Conservation (phyloP, 2,888 invertebrate genomes). For the Sarcophaga carnaria region DNA sequence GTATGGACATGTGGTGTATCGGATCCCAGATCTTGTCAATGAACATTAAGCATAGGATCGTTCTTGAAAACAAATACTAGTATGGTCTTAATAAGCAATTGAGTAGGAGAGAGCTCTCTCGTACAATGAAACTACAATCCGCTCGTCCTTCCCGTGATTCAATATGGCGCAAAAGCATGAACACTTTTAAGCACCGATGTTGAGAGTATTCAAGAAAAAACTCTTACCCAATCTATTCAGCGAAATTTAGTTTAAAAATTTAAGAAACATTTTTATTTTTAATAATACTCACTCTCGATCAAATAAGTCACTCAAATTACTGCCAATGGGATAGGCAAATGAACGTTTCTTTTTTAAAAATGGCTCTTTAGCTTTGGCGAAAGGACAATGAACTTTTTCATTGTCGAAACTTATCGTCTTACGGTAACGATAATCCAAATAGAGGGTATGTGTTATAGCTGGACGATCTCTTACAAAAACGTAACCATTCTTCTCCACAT, state of each 20-base stretch:
- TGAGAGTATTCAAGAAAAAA: too few relatives aligned
- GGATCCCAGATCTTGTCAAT: too few relatives aligned
- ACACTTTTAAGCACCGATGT: too few relatives aligned
- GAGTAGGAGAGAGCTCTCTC: too few relatives aligned
- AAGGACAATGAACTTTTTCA: constrained; percentile 88
- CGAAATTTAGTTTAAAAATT: background rate
- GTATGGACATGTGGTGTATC: too few relatives aligned
- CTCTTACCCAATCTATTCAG: too few relatives aligned
- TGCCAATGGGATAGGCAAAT: constrained; percentile 87
- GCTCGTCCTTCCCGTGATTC: too few relatives aligned
- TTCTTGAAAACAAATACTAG: too few relatives aligned
- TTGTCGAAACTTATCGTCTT: constrained; percentile 84
- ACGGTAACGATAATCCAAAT: constrained; percentile 85
- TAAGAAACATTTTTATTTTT: background rate
- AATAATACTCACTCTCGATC: constrained; percentile 86
- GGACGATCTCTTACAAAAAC: constrained; percentile 88
- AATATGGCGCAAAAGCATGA: too few relatives aligned
- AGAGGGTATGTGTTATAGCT: constrained; percentile 87
- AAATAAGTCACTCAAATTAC: constrained; percentile 85
- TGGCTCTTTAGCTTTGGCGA: constrained; percentile 87
- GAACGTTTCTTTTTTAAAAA: constrained; percentile 87
- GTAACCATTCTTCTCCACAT: constrained; percentile 82
- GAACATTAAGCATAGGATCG: too few relatives aligned
- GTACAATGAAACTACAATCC: too few relatives aligned
- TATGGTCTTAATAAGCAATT: too few relatives aligned